Evolutionary conservation across 1,140 invertebrate genomes (phyloP), one percentile per base, ranked within the genome.

Genomic region (Lysiphlebus fabarum): DNA sequence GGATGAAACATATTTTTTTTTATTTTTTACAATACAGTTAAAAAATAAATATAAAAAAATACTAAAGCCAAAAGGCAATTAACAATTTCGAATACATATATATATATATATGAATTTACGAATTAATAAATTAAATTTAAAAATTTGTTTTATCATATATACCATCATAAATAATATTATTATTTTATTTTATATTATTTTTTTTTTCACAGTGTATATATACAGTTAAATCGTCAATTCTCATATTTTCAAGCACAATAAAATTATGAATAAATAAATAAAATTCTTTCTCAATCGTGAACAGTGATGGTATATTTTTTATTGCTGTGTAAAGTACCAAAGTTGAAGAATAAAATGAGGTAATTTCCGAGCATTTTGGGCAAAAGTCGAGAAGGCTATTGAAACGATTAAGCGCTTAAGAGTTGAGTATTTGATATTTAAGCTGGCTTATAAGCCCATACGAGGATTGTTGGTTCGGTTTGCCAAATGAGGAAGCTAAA

Each of bases 401-500:
- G 50, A 56, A 40, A 64, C 68, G 65, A 69, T 70, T 69, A 68
- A 71, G 61, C 66, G 61, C 62, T 70, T 67, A 69, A 70, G 65
- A 67, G 65, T 49, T 54, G 53, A 53, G 45, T 64, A 41, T 60
- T 66, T 58, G 47, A 57, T 66, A 63, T 70, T 68, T 66, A 68
- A 71, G 65, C 65, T 51, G 53, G 69, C 63, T 71, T 70, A 70
- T 56, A 56, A 53, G 55, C 17, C 40, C 40, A 8, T 37, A 38
- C 49, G 49, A 26, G 49, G 49, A 37, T 51, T 37, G 37, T 51
- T 37, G 49, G 10, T 37, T 51, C 40, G 49, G 34, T 37, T 36
- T 36, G 49, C 11, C 34, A 51, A 12, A 51, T 34, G 26, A 11
- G 6, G 48, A 11, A 9, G 26, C n/a, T 38, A 51, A 53, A 17